phyloP scores from a whole-genome alignment of 1,140 invertebrate genomes.

The Solenopsis invicta region DNA sequence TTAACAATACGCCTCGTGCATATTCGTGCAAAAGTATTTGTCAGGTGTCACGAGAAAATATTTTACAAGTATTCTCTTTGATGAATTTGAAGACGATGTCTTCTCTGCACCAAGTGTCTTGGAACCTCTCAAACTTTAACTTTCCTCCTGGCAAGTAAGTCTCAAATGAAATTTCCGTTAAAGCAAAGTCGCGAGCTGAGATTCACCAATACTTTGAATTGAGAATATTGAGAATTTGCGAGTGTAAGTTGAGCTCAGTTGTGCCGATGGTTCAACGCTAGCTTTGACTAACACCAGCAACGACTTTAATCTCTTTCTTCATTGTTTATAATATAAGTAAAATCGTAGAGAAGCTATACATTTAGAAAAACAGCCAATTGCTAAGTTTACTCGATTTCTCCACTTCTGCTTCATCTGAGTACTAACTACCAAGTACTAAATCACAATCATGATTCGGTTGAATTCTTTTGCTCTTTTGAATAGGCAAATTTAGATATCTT shows the following conservation, averaged over 20 bases:
- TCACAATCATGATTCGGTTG: background rate
- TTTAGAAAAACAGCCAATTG: background rate
- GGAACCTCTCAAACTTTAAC: slow-evolving; percentile 30
- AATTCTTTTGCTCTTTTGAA: background rate
- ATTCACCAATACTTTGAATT: slow-evolving; percentile 31
- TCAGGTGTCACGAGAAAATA: background rate
- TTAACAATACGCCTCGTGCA: background rate
- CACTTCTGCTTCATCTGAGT: background rate
- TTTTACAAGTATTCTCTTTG: slow-evolving; percentile 11
- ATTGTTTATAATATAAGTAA: background rate
- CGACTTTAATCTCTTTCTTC: background rate
- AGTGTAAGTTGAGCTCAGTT: background rate
- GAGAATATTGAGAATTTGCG: background rate
- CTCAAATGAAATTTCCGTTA: slow-evolving; percentile 45
- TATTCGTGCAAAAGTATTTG: slow-evolving; percentile 10
- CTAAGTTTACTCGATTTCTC: background rate
- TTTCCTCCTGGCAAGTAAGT: slow-evolving; percentile 27
- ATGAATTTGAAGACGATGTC: slow-evolving; percentile 3
- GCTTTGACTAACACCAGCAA: background rate
- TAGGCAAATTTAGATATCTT: background rate
- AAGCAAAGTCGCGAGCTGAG: slow-evolving; percentile 20
- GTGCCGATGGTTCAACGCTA: background rate
- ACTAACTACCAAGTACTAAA: too few species aligned
- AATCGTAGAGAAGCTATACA: background rate
- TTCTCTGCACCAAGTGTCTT: background rate